A percentile compares a stretch with the other conserved stretches of the same genome.
phyloP scores from a whole-genome alignment of 1,140 invertebrate species.

The Drosophila tropicalis region DNA sequence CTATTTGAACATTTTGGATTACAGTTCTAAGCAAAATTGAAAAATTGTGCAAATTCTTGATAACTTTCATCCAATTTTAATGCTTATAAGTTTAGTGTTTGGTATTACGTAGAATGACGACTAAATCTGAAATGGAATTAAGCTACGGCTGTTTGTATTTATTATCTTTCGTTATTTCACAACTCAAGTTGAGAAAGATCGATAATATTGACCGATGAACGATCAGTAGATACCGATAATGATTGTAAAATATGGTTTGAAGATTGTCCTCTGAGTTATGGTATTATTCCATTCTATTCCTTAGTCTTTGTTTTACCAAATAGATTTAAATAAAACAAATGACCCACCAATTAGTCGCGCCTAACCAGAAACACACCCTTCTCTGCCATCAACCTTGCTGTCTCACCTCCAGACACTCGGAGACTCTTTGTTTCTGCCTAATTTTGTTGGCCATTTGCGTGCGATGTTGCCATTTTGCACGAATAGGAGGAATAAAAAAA shows the following conservation, averaged over 20 bases:
- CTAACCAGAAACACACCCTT: background rate
- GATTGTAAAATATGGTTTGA: background rate
- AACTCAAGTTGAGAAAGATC: background rate
- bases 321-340: conserved; percentile 12
- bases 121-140: background rate
- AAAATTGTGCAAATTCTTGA: too few relatives aligned
- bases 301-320: background rate
- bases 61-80: too few relatives aligned
- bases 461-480: conserved; percentile 51
- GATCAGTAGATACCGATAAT: background rate
- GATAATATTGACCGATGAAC: background rate
- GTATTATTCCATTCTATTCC: background rate
- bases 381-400: too few relatives aligned
- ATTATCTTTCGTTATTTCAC: too few relatives aligned
- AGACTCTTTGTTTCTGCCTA: too few relatives aligned
- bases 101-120: too few relatives aligned
- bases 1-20: too few relatives aligned
- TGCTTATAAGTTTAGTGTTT: too few relatives aligned
- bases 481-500: conserved; percentile 13
- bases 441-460: conserved; percentile 39
- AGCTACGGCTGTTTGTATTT: too few relatives aligned
- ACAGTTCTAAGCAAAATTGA: too few relatives aligned
- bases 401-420: background rate
- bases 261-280: background rate
- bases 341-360: conserved; percentile 7